phyloP scores from a whole-genome alignment of 2,888 invertebrate genomes.

The Ectropis crepuscularia region DNA sequence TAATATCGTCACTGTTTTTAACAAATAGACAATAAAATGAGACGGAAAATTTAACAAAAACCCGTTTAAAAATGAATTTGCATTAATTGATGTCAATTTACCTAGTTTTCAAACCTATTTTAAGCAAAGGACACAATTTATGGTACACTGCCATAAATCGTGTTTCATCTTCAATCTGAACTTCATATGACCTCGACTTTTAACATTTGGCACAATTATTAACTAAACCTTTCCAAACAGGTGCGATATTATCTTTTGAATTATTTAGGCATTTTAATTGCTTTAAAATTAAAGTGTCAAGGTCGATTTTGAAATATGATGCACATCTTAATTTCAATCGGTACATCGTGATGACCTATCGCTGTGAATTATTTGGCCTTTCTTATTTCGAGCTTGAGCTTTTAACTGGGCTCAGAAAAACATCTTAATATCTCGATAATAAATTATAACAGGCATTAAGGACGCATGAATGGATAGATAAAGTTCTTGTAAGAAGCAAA shows the following conservation, averaged over 20 bases:
- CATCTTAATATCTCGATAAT: no score
- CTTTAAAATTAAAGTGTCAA: slow-evolving; percentile 19
- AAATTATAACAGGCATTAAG: no score
- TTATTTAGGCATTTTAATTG: slow-evolving; percentile 14
- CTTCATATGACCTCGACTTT: slow-evolving; percentile 46
- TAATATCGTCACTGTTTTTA: no score
- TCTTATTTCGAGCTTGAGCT: background rate
- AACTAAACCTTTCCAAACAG: slow-evolving; percentile 11
- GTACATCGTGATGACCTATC: slow-evolving; percentile 7
- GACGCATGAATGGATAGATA: no score
- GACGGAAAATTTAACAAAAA: no score
- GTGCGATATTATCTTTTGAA: slow-evolving; percentile 4
- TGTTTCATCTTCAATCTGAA: slow-evolving; percentile 16
- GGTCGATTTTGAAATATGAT: slow-evolving; percentile 26
- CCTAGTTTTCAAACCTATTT: no score
- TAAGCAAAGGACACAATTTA: slow-evolving; percentile 17
- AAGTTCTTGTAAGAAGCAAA: no score
- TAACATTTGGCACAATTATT: slow-evolving; percentile 28
- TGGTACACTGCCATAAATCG: slow-evolving; percentile 13
- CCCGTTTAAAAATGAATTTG: no score
- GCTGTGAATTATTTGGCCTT: slow-evolving; percentile 3
- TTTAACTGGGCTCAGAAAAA: background rate
- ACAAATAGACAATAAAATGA: no score
- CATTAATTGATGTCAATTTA: no score
- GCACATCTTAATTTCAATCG: slow-evolving; percentile 6